A percentile compares a stretch with the other conserved stretches of the same genome.
phyloP scores from a whole-genome alignment of 1,140 invertebrate genomes.

The Macrotrachela quadricornifera region DNA sequence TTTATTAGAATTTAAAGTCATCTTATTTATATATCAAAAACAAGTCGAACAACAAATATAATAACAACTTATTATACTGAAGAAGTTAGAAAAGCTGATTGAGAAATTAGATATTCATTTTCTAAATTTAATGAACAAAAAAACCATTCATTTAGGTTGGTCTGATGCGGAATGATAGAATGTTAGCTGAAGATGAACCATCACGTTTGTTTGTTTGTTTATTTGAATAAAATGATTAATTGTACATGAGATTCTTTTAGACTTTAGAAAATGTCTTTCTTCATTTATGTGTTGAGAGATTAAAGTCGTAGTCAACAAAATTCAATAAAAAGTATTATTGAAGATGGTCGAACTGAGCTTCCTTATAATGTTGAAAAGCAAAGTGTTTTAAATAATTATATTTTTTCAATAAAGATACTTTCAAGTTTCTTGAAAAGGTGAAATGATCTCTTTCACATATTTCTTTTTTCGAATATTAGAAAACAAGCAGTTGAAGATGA shows the following conservation, averaged over 20 bases:
- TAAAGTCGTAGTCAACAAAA: slow-evolving; percentile 7
- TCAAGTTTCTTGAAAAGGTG: no score
- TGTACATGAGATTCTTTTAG: slow-evolving; percentile 18
- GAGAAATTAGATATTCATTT: slow-evolving; percentile 36
- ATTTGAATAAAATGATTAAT: neutral
- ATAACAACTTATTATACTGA: slow-evolving; percentile 84
- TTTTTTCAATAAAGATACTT: no score
- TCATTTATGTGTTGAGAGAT: slow-evolving; percentile 46
- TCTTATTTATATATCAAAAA: slow-evolving; percentile 53
- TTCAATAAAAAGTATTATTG: no score
- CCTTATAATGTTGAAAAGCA: no score
- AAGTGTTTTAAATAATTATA: no score
- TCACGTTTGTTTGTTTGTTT: slow-evolving; percentile 38
- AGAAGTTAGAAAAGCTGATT: slow-evolving; percentile 64
- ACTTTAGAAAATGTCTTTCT: slow-evolving; percentile 80
- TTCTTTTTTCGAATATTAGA: no score
- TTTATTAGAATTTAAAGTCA: slow-evolving; percentile 66
- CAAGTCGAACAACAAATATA: slow-evolving; percentile 62
- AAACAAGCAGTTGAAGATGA: no score
- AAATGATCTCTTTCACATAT: no score
- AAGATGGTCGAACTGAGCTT: no score
- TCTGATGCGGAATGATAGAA: slow-evolving; percentile 66
- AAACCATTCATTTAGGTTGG: slow-evolving; percentile 45
- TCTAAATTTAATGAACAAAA: neutral
- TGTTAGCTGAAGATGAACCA: slow-evolving; percentile 74